phyloP scores from a whole-genome alignment of 2,797 vertebrate genomes.

The Pseudomugil gertrudae region DNA sequence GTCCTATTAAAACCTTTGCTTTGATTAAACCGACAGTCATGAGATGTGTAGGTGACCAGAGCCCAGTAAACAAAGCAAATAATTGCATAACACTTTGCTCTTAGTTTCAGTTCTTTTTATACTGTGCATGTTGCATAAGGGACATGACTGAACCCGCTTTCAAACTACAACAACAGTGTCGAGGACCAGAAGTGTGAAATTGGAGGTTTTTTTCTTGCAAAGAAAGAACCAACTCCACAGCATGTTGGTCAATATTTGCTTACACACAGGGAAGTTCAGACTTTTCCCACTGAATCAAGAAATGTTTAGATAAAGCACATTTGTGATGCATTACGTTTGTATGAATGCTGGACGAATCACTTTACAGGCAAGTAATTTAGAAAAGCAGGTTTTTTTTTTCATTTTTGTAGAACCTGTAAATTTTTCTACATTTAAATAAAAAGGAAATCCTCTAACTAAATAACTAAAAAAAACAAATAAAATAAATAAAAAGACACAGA shows the following conservation, averaged over 20 bases:
- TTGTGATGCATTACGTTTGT: background rate
- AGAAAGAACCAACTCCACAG: background rate
- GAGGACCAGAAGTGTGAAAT: constrained; percentile 12
- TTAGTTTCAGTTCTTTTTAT: constrained; percentile 52
- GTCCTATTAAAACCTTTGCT: constrained; percentile 7
- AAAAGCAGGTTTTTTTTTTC: too few species aligned
- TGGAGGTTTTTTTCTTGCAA: background rate
- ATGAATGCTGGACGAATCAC: background rate
- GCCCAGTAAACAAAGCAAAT: constrained; percentile 45
- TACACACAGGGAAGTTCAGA: background rate
- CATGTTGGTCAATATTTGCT: background rate
- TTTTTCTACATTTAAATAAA: background rate
- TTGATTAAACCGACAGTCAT: constrained; percentile 16
- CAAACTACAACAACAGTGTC: constrained; percentile 10
- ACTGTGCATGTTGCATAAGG: constrained; percentile 10
- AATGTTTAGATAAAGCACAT: background rate
- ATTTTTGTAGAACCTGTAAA: too few species aligned
- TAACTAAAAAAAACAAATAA: too few species aligned
- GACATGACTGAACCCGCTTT: constrained; percentile 41
- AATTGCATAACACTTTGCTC: constrained; percentile 38
- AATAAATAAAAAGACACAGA: too few species aligned
- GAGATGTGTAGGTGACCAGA: constrained; percentile 32
- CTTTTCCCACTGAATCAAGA: background rate
- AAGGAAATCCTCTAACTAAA: background rate
- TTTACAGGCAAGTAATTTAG: too few species aligned